Conservation (phyloP, 2,113 vertebrate genomes). For the Scophthalmus maximus region DNA sequence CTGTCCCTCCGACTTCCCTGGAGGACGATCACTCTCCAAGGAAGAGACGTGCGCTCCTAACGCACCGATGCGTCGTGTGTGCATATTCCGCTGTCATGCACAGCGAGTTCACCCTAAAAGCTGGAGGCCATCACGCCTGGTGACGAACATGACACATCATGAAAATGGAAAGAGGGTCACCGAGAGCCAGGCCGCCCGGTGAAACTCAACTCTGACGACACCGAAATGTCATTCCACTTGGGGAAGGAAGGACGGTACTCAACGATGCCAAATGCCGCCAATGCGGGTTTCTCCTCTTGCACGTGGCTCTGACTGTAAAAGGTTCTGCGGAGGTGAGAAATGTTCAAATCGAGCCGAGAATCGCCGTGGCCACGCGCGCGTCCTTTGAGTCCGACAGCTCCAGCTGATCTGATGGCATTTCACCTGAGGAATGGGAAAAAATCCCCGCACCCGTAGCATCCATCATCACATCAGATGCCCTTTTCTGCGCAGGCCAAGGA, state of each 20-base stretch:
- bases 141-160: conserved; percentile 35
- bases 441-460: conserved; percentile 36
- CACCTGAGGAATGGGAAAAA: conserved; percentile 31
- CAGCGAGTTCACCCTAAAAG: conserved; percentile 23
- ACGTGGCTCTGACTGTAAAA: conserved; percentile 12
- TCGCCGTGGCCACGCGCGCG: conserved; percentile 5
- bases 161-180: conserved; percentile 29
- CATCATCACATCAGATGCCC: conserved; percentile 51
- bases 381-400: conserved; percentile 42
- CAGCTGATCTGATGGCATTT: conserved; percentile 64
- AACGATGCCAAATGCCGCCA: background rate
- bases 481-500: conserved; percentile 16
- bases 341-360: conserved; percentile 25
- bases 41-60: no score
- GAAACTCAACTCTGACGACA: conserved; percentile 51
- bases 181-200: conserved; percentile 12
- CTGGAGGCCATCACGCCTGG: conserved; percentile 35
- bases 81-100: background rate
- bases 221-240: conserved; percentile 56
- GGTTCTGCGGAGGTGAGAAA: conserved; percentile 8
- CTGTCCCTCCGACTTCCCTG: no score
- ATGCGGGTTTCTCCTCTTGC: conserved; percentile 26
- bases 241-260: background rate
- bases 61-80: no score
- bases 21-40: no score